These are phyloP conservation scores for Tragulus kanchil DNA, from an alignment of 2,113 vertebrate species.

Conservation along the genomic window DNA sequence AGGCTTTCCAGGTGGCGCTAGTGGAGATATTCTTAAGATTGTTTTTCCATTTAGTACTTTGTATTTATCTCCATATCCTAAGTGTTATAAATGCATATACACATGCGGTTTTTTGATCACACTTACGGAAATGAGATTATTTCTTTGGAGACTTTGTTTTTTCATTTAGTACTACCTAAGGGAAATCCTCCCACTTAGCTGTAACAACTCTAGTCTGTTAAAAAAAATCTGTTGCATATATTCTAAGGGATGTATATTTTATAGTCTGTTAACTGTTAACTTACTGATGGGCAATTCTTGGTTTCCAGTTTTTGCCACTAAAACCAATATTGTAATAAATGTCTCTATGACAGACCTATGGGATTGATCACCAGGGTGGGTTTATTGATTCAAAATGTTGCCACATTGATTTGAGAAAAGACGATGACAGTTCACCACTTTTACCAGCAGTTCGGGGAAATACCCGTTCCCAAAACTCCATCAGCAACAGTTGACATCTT, in stretches of 20 bases:
- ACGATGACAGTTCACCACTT: neutral
- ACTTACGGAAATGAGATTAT: neutral
- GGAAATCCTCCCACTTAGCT: neutral
- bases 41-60: no score
- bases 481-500: neutral
- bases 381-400: neutral
- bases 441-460: neutral
- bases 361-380: neutral
- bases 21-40: no score
- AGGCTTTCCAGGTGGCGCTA: no score
- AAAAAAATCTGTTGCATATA: constrained; percentile 15
- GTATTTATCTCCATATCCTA: neutral
- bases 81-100: neutral
- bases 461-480: neutral
- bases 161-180: neutral
- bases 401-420: neutral
- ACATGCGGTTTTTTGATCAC: neutral
- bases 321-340: neutral
- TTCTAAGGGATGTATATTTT: neutral
- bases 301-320: neutral
- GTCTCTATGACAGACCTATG: neutral
- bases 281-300: neutral
- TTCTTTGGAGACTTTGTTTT: neutral
- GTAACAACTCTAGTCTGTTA: neutral
- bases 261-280: neutral